A percentile compares a stretch with the other conserved stretches of the same genome.
Conservation (phyloP, 2,797 vertebrate genomes). For the Avahi laniger region DNA sequence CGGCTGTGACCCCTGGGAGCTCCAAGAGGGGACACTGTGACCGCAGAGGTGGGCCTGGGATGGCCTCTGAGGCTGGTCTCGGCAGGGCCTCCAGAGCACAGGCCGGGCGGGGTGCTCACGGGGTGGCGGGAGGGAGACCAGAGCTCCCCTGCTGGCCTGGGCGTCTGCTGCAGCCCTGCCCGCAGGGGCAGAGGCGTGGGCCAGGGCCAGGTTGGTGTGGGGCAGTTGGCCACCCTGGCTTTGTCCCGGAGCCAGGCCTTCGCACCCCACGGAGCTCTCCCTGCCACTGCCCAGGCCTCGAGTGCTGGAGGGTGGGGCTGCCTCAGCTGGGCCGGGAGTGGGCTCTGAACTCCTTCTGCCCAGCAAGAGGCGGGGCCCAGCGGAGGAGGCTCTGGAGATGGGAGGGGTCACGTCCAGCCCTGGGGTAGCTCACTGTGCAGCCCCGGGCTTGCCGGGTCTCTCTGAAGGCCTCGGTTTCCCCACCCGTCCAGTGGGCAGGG, state of each 20-base stretch:
- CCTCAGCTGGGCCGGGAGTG: neutral
- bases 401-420: neutral
- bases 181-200: rapidly evolving
- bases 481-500: rapidly evolving
- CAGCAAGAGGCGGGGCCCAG: too few relatives aligned
- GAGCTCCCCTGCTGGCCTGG: neutral
- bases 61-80: neutral
- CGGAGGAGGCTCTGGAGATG: neutral
- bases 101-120: neutral
- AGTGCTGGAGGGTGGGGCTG: neutral
- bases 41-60: neutral
- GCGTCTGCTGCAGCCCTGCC: neutral
- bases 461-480: neutral
- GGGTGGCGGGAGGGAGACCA: neutral
- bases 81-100: neutral
- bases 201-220: neutral
- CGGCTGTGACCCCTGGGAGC: neutral
- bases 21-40: neutral
- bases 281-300: too few relatives aligned
- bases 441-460: neutral
- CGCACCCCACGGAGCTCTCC: neutral
- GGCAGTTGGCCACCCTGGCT: neutral
- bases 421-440: rapidly evolving
- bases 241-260: neutral
- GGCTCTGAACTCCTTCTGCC: neutral